phyloP scores from a whole-genome alignment of 1,140 invertebrate species.

The Pseudomyrmex dendroicus region DNA sequence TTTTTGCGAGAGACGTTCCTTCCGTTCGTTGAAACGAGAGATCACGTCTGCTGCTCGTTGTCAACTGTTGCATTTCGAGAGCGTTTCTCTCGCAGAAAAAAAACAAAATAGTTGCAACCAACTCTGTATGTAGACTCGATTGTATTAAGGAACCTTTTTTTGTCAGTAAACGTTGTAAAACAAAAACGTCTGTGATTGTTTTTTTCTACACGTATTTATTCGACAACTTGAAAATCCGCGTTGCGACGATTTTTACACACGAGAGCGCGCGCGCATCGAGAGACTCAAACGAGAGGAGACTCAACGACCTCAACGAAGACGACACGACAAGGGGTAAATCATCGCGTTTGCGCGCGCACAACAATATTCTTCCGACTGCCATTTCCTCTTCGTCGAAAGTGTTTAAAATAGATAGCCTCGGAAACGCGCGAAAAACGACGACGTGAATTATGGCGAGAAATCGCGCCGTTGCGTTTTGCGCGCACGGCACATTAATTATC shows the following conservation, averaged over 20 bases:
- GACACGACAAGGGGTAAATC: background rate
- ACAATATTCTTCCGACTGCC: background rate
- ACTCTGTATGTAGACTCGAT: slow-evolving; percentile 71
- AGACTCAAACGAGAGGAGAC: background rate
- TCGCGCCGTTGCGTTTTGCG: background rate
- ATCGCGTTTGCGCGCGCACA: background rate
- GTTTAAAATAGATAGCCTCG: slow-evolving; percentile 32
- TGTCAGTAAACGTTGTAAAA: slow-evolving; percentile 78
- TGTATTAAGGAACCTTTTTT: slow-evolving; percentile 67
- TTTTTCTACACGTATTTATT: background rate
- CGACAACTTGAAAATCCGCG: background rate
- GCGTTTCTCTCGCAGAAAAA: slow-evolving; percentile 50
- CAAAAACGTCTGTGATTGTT: slow-evolving; percentile 37
- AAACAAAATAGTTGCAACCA: slow-evolving; percentile 51
- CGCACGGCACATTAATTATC: slow-evolving; percentile 32
- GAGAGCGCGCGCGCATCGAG: background rate
- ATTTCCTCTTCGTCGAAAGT: slow-evolving; percentile 1
- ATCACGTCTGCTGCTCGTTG: background rate
- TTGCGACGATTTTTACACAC: background rate
- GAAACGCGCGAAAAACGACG: slow-evolving; percentile 6
- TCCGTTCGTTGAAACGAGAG: slow-evolving; percentile 20
- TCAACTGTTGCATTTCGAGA: slow-evolving; percentile 6
- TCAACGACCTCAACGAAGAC: background rate
- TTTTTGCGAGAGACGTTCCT: background rate
- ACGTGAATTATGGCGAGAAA: slow-evolving; percentile 9